Base-by-base conservation (phyloP, 2,888 invertebrate species). In the Troides aeacus region DNA sequence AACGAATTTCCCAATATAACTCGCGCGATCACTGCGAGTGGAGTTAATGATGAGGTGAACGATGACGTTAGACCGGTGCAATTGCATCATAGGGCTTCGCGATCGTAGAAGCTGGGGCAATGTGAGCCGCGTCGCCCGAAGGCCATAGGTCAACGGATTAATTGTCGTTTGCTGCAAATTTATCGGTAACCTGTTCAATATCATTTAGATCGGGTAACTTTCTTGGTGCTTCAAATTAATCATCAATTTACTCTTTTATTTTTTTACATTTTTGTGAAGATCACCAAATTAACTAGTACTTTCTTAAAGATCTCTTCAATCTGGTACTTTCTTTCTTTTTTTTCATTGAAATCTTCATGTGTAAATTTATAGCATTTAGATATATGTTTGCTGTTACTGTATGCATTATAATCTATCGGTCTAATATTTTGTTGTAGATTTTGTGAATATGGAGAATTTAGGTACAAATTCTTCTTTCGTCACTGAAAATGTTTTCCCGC, bases 91-190 rank as follows among this genome's bases (percentile, higher is more conserved):
- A 60, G 46, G 63, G 60, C 63, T 64, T 17, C 60, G 68, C 36
- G 70, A 69, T 61, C 63, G 66, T 53, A 64, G 68, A 69, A 64
- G 68, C 68, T 46, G 68, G 58, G 62, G 68, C 64, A 60, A 67
- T 56, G 42, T 18, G 62, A 58, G 46, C 62, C 53, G 50, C 57
- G 66, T 56, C 30, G 57, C 23, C 56, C 59, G 59, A 57, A 57
- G 66, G 70, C 62, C 70, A 66, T 53, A 70, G 70, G 66, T 67
- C 70, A 61, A 4, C 56, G 56, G 56, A 66, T 70, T 70, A 67
- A 70, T 64, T 30, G 66, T 50, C 39, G 24, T 42, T 2, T 21
- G 39, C 36, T 21, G 30, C n/a, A 42, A 61, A 70, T 70, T 70
- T 70, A 70, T 67, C 57, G 64, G 58, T 12, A 46, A 62, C 58